Percentiles rank a stretch among this genome's conserved stretches.
phyloP scores from a whole-genome alignment of 30 jellyfish, hydroid and myxozoan genomes.

The Morbakka virulenta region DNA sequence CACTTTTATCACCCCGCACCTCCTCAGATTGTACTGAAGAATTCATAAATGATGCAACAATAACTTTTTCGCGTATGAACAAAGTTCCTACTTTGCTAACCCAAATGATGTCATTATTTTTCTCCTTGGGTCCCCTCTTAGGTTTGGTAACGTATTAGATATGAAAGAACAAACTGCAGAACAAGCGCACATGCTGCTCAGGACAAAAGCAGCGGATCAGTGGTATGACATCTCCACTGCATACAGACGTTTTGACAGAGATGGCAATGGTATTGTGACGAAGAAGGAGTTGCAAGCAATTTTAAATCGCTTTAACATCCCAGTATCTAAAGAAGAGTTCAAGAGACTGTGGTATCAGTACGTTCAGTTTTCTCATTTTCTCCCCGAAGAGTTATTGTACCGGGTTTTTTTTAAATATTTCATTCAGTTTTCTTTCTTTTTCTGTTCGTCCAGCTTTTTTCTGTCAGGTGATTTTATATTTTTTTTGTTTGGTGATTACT shows the following conservation, averaged over 20 bases:
- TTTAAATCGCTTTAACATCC: constrained; percentile 48
- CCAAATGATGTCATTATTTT: too few relatives aligned
- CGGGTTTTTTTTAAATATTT: neutral
- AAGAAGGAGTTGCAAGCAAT: constrained; percentile 36
- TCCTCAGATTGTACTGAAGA: neutral
- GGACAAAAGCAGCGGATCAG: constrained; percentile 58
- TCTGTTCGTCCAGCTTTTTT: neutral
- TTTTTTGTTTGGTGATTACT: too few relatives aligned
- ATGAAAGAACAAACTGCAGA: too few relatives aligned
- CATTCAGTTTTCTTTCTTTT: neutral
- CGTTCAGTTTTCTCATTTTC: neutral
- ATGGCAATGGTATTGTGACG: constrained; percentile 47
- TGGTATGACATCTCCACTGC: constrained; percentile 61
- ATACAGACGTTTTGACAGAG: constrained; percentile 57
- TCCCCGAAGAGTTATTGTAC: constrained; percentile 58
- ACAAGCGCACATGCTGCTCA: constrained; percentile 45
- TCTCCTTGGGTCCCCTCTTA: too few relatives aligned
- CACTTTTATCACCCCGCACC: too few relatives aligned
- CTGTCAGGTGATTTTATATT: too few relatives aligned
- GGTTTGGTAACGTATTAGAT: too few relatives aligned
- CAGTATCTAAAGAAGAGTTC: constrained; percentile 33
- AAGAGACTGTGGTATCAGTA: constrained; percentile 49
- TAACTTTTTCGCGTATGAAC: neutral
- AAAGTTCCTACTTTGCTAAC: neutral
- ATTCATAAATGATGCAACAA: neutral